Percentiles rank a stretch among this genome's conserved stretches.
These are phyloP conservation scores for Tribolium castaneum DNA, from an alignment of 1,140 invertebrate genomes.

Conservation along the genomic window DNA sequence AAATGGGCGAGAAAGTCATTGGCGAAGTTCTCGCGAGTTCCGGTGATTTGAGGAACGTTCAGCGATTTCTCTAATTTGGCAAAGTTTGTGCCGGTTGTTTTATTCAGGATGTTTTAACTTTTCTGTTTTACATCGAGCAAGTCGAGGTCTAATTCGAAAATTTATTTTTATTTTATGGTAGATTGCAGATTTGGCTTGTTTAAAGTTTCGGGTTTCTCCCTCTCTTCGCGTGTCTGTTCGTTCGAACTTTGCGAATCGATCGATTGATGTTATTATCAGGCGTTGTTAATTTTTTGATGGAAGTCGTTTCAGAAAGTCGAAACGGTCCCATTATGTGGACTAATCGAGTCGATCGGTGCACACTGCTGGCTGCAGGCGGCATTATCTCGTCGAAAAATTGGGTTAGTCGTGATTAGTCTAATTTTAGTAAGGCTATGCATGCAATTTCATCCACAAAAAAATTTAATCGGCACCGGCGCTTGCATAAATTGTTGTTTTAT, in stretches of 20 bases:
- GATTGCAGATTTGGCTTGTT: conserved; percentile 42
- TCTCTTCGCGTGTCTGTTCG: conserved; percentile 12
- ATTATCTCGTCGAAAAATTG: conserved; percentile 37
- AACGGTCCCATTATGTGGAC: not conserved
- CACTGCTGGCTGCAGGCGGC: not conserved
- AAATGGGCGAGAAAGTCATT: conserved; percentile 42
- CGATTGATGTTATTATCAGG: not conserved
- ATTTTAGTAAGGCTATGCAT: conserved; percentile 45
- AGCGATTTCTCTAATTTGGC: conserved; percentile 50
- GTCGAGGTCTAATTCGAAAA: conserved; percentile 24
- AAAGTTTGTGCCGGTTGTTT: conserved; percentile 47
- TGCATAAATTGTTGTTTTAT: conserved; percentile 40
- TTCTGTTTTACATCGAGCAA: conserved; percentile 30
- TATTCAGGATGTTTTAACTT: conserved; percentile 46
- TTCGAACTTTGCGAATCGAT: conserved; percentile 26
- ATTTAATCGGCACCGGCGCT: conserved; percentile 38
- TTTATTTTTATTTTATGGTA: conserved; percentile 44
- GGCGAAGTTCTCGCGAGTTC: conserved; percentile 21
- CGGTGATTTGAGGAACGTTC: conserved; percentile 49
- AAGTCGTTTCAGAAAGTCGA: not conserved
- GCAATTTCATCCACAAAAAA: conserved; percentile 45
- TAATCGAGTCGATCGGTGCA: not conserved
- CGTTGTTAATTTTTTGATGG: conserved; percentile 25
- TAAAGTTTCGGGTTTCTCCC: conserved; percentile 27
- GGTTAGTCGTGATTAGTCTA: conserved; percentile 43